Percentiles rank a stretch among this genome's conserved stretches.
These are phyloP conservation scores for Buphagus erythrorhynchus DNA, from an alignment of 2,797 vertebrate species.

Conservation along the genomic window DNA sequence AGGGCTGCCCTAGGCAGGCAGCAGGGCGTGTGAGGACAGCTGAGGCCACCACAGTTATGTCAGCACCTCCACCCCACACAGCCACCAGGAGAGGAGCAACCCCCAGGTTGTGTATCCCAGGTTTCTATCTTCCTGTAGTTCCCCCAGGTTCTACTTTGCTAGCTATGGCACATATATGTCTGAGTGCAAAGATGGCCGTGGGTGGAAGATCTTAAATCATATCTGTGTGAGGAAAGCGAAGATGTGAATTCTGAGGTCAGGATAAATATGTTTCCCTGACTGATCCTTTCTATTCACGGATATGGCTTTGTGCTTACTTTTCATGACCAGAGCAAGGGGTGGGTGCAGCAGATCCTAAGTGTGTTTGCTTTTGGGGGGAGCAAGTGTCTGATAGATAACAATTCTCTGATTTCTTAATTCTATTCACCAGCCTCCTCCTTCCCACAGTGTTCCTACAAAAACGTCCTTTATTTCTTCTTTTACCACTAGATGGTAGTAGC, in stretches of 20 bases:
- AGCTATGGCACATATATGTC: not conserved
- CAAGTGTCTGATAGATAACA: not conserved
- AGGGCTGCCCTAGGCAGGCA: not conserved
- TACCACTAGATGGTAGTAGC: slow-evolving; percentile 80
- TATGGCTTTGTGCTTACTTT: not conserved
- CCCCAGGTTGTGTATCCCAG: not conserved
- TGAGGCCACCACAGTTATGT: not conserved
- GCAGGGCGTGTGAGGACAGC: not conserved
- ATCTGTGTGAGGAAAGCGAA: not conserved
- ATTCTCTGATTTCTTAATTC: not conserved
- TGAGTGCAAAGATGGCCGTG: not conserved
- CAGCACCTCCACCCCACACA: not conserved
- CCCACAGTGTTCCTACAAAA: not conserved
- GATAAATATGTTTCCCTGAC: not conserved
- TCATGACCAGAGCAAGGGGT: not conserved
- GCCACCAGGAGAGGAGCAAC: not conserved
- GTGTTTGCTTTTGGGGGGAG: not conserved
- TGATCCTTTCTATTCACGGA: not conserved
- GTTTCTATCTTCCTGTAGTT: not conserved
- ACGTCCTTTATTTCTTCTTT: not conserved
- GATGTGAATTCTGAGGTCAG: not conserved
- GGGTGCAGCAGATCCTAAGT: not conserved
- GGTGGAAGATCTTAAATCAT: not conserved
- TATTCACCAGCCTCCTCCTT: not conserved
- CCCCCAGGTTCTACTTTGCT: not conserved